phyloP scores from a whole-genome alignment of 2,113 vertebrate genomes.

The Anarhynchus alexandrinus region DNA sequence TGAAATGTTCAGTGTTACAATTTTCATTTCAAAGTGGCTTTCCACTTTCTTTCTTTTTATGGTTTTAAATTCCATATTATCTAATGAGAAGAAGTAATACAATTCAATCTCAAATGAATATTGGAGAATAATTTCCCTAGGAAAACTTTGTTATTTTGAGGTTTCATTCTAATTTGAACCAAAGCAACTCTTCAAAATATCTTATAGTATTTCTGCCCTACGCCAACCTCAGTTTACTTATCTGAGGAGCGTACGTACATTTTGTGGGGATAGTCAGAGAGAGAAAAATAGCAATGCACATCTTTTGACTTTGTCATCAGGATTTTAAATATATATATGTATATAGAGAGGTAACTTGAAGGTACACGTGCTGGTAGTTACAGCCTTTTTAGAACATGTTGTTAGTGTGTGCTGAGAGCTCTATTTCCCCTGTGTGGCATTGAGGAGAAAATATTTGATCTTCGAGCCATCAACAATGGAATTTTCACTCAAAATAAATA shows the following conservation, averaged over 20 bases:
- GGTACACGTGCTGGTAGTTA: background rate
- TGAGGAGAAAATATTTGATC: no score
- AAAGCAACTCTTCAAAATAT: background rate
- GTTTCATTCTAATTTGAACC: background rate
- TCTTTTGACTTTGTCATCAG: background rate
- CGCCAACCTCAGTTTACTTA: background rate
- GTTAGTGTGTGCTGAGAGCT: background rate
- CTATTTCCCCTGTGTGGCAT: background rate
- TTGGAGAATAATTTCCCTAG: background rate
- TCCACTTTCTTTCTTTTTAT: background rate
- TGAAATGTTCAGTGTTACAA: background rate
- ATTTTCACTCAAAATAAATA: no score
- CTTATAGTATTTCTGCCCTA: background rate
- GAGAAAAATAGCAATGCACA: background rate
- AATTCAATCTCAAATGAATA: background rate
- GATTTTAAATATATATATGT: background rate
- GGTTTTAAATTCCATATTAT: background rate
- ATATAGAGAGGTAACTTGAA: no score
- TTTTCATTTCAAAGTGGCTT: background rate
- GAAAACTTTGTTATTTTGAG: background rate
- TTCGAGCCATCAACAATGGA: no score
- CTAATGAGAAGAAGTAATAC: background rate
- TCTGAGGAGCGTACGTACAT: accelerated
- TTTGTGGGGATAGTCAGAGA: background rate
- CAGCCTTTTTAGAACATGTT: background rate